Percentiles rank a stretch among this genome's conserved stretches.
Evolutionary conservation across 2,888 invertebrate species (phyloP).

Genomic region (Nysson spinosus): DNA sequence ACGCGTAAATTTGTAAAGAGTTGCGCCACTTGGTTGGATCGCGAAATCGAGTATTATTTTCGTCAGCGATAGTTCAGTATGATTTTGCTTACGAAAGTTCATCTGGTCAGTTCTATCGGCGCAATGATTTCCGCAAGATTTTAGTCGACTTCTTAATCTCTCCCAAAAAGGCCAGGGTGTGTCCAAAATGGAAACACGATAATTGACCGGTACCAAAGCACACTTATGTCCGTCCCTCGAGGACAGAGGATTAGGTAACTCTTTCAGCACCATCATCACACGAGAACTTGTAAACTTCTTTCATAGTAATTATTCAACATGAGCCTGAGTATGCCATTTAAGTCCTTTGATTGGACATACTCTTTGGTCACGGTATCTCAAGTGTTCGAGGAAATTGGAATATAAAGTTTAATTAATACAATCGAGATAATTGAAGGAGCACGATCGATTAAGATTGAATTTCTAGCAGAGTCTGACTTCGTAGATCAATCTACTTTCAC

Average conservation of each 20-base stretch:
- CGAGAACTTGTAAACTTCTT: slow-evolving; percentile 1
- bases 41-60: slow-evolving; percentile 5
- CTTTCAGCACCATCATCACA: background rate
- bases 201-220: slow-evolving; percentile 30
- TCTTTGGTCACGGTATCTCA: too few species aligned
- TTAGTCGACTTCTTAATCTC: slow-evolving; percentile 17
- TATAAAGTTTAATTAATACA: too few species aligned
- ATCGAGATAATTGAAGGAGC: too few species aligned
- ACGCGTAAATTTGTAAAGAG: background rate
- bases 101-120: slow-evolving; percentile 1
- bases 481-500: too few species aligned
- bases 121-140: slow-evolving; percentile 11
- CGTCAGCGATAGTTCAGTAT: background rate
- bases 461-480: too few species aligned
- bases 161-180: slow-evolving; percentile 31
- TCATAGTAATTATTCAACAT: slow-evolving; percentile 8
- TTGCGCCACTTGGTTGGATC: background rate
- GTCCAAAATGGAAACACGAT: slow-evolving; percentile 37
- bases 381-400: too few species aligned
- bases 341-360: too few species aligned
- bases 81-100: background rate
- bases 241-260: slow-evolving; percentile 3
- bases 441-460: too few species aligned
- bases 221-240: background rate
- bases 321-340: too few species aligned